Evolutionary conservation across 2,113 vertebrate genomes (phyloP).

Genomic region (Ameiurus melas): DNA sequence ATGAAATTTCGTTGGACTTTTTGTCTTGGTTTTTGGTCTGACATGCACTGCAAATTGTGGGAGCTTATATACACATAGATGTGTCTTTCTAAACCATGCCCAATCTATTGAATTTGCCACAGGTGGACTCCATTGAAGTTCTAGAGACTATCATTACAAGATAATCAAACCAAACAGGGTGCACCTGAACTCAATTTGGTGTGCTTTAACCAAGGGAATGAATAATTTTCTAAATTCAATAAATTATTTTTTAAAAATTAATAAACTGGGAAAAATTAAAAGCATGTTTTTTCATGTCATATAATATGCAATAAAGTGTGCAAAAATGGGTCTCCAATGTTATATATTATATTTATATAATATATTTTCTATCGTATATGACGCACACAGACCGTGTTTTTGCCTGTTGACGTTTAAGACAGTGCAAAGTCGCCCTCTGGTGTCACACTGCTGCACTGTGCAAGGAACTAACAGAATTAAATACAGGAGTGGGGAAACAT

Average conservation of each 20-base stretch:
- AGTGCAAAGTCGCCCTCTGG: neutral
- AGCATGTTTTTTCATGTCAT: neutral
- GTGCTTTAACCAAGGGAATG: neutral
- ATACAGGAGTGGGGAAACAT: neutral
- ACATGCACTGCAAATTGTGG: neutral
- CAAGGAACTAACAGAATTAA: neutral
- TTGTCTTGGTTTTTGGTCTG: neutral
- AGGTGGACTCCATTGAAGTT: neutral
- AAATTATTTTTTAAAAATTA: neutral
- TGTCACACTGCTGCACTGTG: neutral
- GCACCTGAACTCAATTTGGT: neutral
- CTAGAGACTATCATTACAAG: neutral
- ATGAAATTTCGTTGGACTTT: neutral
- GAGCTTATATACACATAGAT: neutral
- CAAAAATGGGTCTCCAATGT: neutral
- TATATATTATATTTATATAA: neutral
- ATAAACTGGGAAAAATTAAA: neutral
- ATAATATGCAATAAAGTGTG: neutral
- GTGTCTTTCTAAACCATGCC: no score
- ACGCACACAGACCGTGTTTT: neutral
- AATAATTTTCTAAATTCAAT: neutral
- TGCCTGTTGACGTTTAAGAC: neutral
- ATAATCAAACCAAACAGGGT: neutral
- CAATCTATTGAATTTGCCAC: no score
- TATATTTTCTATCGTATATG: neutral